phyloP scores from a whole-genome alignment of 2,113 vertebrate genomes.

The Athene cunicularia region DNA sequence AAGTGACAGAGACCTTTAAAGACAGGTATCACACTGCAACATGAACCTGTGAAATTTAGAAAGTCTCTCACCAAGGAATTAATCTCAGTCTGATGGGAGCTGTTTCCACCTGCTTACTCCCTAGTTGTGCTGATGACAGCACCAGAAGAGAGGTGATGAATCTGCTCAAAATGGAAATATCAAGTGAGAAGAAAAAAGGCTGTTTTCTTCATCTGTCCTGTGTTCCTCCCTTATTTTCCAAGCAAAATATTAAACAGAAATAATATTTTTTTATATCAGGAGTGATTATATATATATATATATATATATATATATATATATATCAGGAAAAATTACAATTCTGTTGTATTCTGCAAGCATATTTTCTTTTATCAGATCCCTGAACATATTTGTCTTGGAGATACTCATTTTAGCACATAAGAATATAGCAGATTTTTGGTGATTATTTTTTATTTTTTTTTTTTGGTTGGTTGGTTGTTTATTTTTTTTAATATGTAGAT shows the following conservation, averaged over 20 bases:
- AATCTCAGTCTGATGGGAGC: background rate
- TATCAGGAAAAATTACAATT: background rate
- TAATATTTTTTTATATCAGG: background rate
- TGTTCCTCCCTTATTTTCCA: background rate
- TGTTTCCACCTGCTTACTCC: background rate
- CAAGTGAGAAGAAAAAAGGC: background rate
- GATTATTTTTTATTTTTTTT: fast-evolving
- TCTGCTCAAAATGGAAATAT: background rate
- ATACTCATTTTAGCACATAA: background rate
- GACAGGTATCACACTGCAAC: background rate
- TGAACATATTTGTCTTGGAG: background rate
- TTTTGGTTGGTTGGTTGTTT: no score
- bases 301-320: no score
- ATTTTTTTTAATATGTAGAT: background rate
- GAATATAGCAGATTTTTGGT: background rate
- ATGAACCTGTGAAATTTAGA: background rate
- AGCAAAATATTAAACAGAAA: background rate
- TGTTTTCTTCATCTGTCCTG: background rate
- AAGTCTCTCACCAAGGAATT: background rate
- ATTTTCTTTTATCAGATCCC: background rate
- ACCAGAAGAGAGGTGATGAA: background rate
- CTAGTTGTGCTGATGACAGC: background rate
- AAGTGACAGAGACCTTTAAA: background rate
- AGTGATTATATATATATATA: no score
- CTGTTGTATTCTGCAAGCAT: background rate